Evolutionary conservation across 2,113 vertebrate species (phyloP).

Genomic region (Melozone crissalis): DNA sequence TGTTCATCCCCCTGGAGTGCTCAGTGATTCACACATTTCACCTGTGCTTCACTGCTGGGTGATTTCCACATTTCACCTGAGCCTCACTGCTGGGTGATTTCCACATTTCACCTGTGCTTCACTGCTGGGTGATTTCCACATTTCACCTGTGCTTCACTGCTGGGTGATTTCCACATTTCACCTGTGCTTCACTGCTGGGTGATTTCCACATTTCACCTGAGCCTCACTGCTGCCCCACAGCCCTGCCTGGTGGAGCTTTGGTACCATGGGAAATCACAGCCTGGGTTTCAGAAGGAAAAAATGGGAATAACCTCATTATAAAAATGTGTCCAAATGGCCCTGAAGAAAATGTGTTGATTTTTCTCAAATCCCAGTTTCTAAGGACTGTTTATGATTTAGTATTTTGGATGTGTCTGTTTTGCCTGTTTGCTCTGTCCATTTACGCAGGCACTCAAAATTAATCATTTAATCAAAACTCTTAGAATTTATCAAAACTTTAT

Average conservation of each 20-base stretch:
- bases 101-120: no score
- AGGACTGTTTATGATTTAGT: background rate
- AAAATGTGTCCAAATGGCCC: background rate
- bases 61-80: no score
- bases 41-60: no score
- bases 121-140: no score
- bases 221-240: background rate
- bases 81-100: no score
- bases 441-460: background rate
- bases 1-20: background rate
- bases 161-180: background rate
- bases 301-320: background rate
- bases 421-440: background rate
- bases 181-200: background rate
- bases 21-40: no score
- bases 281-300: background rate
- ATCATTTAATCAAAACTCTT: background rate
- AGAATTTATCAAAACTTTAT: background rate
- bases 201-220: background rate
- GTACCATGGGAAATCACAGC: background rate
- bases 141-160: background rate
- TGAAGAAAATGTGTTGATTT: background rate
- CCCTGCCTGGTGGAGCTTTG: background rate
- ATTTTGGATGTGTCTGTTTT: background rate
- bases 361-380: background rate